These are phyloP conservation scores for Chromis chromis DNA, from an alignment of 2,797 vertebrate genomes.

Conservation along the genomic window DNA sequence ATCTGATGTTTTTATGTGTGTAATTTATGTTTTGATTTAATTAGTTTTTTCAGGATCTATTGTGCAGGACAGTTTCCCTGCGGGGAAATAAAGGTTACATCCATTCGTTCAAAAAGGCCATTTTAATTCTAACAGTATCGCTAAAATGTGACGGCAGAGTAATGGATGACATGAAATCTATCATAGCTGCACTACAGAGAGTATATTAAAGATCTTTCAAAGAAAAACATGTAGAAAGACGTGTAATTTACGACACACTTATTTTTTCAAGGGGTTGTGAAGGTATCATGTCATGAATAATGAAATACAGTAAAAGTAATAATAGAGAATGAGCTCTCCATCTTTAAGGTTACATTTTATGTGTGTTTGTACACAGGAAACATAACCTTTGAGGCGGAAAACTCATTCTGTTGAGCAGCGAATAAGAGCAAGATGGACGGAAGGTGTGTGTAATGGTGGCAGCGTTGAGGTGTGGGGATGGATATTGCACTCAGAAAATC, in stretches of 20 bases:
- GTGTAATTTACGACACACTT: not conserved
- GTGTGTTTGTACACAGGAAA: constrained; percentile 1
- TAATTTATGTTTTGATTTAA: not conserved
- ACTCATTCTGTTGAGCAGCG: constrained; percentile 41
- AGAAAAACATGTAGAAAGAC: not conserved
- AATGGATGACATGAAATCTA: not conserved
- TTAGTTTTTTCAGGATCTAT: not conserved
- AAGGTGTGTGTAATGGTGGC: constrained; percentile 22
- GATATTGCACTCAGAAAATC: constrained; percentile 61
- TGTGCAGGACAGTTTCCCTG: not conserved
- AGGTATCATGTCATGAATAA: constrained; percentile 9
- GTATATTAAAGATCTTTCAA: not conserved
- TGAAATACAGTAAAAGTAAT: constrained; percentile 30
- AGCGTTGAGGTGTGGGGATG: constrained; percentile 32
- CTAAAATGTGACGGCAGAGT: not conserved
- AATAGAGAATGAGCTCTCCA: constrained; percentile 9
- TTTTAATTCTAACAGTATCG: not conserved
- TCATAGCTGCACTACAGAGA: not conserved
- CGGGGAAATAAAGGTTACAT: constrained; percentile 11
- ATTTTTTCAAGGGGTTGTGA: not conserved
- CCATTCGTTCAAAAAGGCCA: constrained; percentile 2
- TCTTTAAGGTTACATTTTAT: constrained; percentile 34
- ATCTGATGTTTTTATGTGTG: not conserved
- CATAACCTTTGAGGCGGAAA: constrained; percentile 44
- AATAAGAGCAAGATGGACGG: constrained; percentile 28